Conservation (phyloP, 2,888 invertebrate species). For the Adineta ricciae region DNA sequence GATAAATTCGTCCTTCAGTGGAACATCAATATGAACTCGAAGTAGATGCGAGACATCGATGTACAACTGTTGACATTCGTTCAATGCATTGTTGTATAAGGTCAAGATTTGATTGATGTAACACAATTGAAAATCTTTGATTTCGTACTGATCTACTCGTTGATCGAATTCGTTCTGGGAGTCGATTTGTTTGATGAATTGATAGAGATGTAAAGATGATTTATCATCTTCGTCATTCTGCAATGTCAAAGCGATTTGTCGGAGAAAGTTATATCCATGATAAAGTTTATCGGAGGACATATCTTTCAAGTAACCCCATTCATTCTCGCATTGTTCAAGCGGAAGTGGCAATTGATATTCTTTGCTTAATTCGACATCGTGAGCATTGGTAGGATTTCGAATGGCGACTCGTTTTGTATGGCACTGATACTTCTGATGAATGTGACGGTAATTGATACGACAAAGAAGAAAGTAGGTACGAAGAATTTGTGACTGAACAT, state of each 20-base stretch:
- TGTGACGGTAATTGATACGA: not conserved
- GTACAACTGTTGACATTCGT: not conserved
- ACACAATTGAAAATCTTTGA: not conserved
- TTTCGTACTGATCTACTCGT: not conserved
- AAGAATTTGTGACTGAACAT: not conserved
- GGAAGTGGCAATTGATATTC: not conserved
- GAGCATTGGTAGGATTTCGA: not conserved
- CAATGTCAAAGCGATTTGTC: not conserved
- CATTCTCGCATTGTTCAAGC: not conserved
- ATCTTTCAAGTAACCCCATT: not conserved
- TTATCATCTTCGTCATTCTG: not conserved
- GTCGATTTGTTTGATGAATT: not conserved
- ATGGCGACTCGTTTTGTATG: not conserved
- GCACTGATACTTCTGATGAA: not conserved
- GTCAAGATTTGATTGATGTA: not conserved
- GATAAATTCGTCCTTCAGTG: not conserved
- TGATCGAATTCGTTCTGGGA: not conserved
- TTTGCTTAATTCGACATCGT: not conserved
- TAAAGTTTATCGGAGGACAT: not conserved
- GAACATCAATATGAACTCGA: not conserved
- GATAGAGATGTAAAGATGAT: not conserved
- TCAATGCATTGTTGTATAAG: not conserved
- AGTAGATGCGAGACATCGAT: not conserved
- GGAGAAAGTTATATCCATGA: not conserved
- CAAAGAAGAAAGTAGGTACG: not conserved